Evolutionary conservation across 2,113 vertebrate genomes (phyloP), one percentile per base, ranked within the genome.

Genomic region (Eretmodus cyanostictus): DNA sequence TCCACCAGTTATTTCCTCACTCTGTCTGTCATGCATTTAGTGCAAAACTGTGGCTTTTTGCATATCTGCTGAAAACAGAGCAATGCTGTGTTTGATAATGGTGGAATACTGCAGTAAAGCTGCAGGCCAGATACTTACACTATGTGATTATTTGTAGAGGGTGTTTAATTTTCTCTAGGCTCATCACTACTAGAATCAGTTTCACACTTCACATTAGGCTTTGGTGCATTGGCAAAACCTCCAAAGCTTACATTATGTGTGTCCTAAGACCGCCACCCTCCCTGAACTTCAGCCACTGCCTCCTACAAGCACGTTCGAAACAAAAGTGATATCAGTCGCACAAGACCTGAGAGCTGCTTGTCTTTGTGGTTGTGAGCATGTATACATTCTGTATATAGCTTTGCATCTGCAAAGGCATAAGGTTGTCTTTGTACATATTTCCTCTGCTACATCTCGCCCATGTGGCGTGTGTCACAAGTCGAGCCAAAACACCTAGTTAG

Each of bases 401-500:
- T 16, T 61, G 27, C 83, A 53, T 61, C 14, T n/a, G 22, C 40
- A 79, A 45, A 79, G 59, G 42, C 53, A 61, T 87, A 55, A 66
- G 27, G 63, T 38, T 24, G 71, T 38, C 47, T 86, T 81, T 86
- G 63, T 63, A 63, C 71, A 78, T 17, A 8, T 89, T 89, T 81
- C 84, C 86, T 90, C 88, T 87, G 84, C 90, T 89, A 89, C 82
- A 63, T 79, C 89, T 83, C 11, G 16, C 84, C 42, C 85, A 45
- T 57, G 85, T 42, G 73, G 42, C 59, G 71, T 10, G 51, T 73
- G 84, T 91, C 88, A 89, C 83, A 89, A 92, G 81, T 63, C 4
- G 34, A 86, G 90, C 90, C 89, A 87, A 83, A 91, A 85, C 89
- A 92, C 89, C 82, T 85, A 81, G 89, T 89, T 86, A 55, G 80